Percentiles rank a stretch among this genome's conserved stretches.
These are phyloP conservation scores for Lontra canadensis DNA, from an alignment of 2,113 vertebrate species.

Conservation along the genomic window DNA sequence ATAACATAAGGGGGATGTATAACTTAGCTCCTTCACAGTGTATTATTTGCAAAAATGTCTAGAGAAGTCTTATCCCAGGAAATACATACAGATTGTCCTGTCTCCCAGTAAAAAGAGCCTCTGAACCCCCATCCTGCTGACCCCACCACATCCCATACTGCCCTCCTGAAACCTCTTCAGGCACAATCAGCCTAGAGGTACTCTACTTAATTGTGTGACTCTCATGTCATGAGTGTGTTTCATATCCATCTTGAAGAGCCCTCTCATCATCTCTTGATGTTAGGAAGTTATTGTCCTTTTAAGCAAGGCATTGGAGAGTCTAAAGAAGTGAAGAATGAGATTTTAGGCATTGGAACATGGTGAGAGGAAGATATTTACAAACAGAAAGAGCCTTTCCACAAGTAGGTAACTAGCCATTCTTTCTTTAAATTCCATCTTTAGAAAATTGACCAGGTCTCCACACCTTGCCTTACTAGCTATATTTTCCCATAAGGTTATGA, in stretches of 20 bases:
- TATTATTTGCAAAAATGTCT: background rate
- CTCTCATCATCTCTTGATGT: background rate
- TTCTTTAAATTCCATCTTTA: background rate
- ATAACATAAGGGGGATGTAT: background rate
- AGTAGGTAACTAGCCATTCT: background rate
- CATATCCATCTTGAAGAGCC: background rate
- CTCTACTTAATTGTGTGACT: background rate
- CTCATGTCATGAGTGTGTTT: background rate
- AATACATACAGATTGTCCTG: background rate
- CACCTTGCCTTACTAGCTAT: background rate
- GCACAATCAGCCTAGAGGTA: background rate
- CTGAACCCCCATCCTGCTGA: background rate
- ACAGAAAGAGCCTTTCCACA: background rate
- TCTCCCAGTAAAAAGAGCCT: background rate
- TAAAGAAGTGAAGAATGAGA: background rate
- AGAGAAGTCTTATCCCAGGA: background rate
- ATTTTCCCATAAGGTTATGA: background rate
- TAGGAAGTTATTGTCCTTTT: background rate
- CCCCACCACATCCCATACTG: background rate
- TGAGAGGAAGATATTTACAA: background rate
- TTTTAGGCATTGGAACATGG: background rate
- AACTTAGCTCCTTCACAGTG: background rate
- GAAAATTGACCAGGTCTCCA: background rate
- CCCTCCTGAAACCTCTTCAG: background rate
- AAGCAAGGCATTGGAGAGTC: background rate